Conservation (phyloP, 2,888 invertebrate genomes). For the Apantesis nais region DNA sequence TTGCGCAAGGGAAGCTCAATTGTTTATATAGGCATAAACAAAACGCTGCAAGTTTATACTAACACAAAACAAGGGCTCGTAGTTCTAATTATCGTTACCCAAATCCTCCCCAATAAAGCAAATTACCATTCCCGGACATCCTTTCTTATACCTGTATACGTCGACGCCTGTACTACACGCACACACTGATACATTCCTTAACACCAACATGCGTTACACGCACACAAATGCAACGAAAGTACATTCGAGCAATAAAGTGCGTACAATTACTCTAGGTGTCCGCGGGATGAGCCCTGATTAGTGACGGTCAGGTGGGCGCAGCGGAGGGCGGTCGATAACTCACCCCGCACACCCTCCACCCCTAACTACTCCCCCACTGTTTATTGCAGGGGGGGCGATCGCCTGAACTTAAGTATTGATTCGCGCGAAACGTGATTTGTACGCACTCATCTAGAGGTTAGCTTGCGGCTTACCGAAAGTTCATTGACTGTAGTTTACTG, state of each 20-base stretch:
- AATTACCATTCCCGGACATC: conserved; percentile 56
- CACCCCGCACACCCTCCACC: conserved; percentile 61
- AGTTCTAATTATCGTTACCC: conserved; percentile 52
- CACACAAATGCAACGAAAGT: conserved; percentile 50
- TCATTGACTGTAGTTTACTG: conserved; percentile 56
- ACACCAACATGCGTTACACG: conserved; percentile 38
- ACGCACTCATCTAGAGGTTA: conserved; percentile 84
- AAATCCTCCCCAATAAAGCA: conserved; percentile 57
- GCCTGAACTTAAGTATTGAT: conserved; percentile 86
- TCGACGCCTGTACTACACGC: conserved; percentile 47
- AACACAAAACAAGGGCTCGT: conserved; percentile 44
- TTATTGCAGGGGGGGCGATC: conserved; percentile 83
- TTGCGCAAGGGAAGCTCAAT: conserved; percentile 25
- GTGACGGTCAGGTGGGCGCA: conserved; percentile 83
- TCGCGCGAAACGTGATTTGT: conserved; percentile 86
- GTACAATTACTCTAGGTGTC: conserved; percentile 83
- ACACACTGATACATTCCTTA: conserved; percentile 36
- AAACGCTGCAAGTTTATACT: conserved; percentile 40
- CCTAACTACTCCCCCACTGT: conserved; percentile 77
- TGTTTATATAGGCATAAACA: conserved; percentile 32
- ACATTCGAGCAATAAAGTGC: conserved; percentile 67
- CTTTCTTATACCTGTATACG: conserved; percentile 44
- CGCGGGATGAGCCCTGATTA: conserved; percentile 85
- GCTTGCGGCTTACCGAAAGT: conserved; percentile 68
- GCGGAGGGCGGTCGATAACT: conserved; percentile 69